Evolutionary conservation across 2,113 vertebrate species (phyloP), one percentile per base, ranked within the genome.

Genomic region (Solenodon paradoxus): DNA sequence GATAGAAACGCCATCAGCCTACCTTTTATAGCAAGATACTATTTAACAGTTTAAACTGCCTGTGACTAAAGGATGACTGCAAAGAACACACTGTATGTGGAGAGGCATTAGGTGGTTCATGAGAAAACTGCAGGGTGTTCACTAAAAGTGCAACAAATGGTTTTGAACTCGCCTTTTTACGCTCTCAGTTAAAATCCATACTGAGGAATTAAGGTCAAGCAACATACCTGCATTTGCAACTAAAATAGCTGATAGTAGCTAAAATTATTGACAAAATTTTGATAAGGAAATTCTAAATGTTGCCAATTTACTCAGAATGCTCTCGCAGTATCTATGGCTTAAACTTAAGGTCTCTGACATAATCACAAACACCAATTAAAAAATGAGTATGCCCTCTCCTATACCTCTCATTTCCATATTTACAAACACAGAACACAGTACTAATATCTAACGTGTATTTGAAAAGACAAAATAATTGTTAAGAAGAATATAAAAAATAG

Each of bases 1-100:
- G 97, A 97, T 32, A 97, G 94, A 85, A 97, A 97, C 9, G 28
- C 95, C 88, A 98, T 95, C 96, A 92, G 91, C 95, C 96, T 97
- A 95, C 97, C 97, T 97, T 96, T 97, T 96, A 96, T 85, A 95
- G 88, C 92, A 51, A 85, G 96, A 96, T 96, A 92, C 94, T 88
- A 45, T 97, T 97, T 81, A 97, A 88, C 79, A 92, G 74, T 68
- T 94, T 91, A 94, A 97, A 97, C 96, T 92, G 95, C 91, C 97
- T 97, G 93, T 90, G 88, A 95, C 97, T 82, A 97, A 97, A 97
- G 92, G 84, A 75, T 38, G 86, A 20, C 84, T 95, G 92, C 5
- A 75, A 96, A 97, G 96, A 92, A 85, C 68, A 64, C 19, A 96
- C 75, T 3, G 82, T 49, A 30, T 7, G 20, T 79, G 53, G 26